Base-by-base conservation (phyloP, 1,140 invertebrate species). In the Trichonephila clavata region DNA sequence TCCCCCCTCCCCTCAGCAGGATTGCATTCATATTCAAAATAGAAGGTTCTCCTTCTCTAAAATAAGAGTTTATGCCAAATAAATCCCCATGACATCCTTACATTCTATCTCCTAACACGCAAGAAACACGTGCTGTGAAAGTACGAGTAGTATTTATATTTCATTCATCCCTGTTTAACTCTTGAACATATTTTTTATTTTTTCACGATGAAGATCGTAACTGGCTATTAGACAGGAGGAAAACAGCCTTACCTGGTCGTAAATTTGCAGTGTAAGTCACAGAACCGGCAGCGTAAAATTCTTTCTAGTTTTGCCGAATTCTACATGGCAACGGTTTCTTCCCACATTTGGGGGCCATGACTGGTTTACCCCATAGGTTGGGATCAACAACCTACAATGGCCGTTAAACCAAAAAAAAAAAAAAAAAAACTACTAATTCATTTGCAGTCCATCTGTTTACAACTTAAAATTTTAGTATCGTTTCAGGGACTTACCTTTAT, bases 311-410 rank as follows among this genome's bases (percentile, higher is more conserved):
- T 71, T 68, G 10, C 18, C 21, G 32, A 68, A 50, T 71, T 89
- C 63, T n/a, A 21, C 6, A 50, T 24, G 21, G 86, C 20, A 57
- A 89, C 61, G n/a, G 86, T 89, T 43, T n/a, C 63, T 68, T 68
- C 86, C 86, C 86, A 89, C 86, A 77, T 27, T 61, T 63, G 86
- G 86, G 86, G 86, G 86, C 86, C 86, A 57, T 39, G 50, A 89
- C 86, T 68, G 86, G 86, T 89, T 89, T 89, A 24, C 21, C 20
- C 32, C 63, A 27, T 27, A 89, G 61, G 21, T 63, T 61, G 86
- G 61, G 86, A 89, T 89, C 86, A 89, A 89, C 86, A 89, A 89
- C 86, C 86, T 89, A 14, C 21, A 4, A 32, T 71, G 61, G 39
- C 86, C 63, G 63, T 68, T 57, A 71, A 39, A 71, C 50, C 24